Evolutionary conservation across 2,888 invertebrate species (phyloP).

Genomic region (Caenorhabditis panamensis): DNA sequence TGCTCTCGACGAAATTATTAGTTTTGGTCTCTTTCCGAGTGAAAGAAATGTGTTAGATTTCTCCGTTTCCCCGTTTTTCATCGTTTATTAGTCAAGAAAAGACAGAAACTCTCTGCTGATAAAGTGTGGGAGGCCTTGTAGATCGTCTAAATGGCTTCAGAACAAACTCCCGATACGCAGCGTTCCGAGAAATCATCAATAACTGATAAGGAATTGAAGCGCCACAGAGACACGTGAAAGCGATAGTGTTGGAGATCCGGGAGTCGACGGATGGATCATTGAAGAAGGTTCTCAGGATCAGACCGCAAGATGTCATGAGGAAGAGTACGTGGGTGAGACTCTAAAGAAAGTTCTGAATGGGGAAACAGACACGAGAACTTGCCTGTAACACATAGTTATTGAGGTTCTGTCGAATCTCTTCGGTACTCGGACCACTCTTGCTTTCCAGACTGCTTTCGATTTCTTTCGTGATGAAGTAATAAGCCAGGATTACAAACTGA

Average conservation of each 20-base stretch:
- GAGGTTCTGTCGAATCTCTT: background rate
- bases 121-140: too few relatives aligned
- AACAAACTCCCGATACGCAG: background rate
- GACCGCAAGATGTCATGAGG: background rate
- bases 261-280: constrained; percentile 2
- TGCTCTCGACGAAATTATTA: too few relatives aligned
- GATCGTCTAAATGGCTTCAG: too few relatives aligned
- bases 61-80: too few relatives aligned
- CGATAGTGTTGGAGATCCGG: background rate
- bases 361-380: background rate
- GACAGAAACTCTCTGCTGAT: too few relatives aligned
- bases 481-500: background rate
- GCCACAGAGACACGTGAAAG: background rate
- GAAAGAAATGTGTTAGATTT: too few relatives aligned
- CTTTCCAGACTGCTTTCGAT: background rate
- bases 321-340: background rate
- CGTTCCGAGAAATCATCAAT: constrained; percentile 2
- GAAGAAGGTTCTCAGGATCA: background rate
- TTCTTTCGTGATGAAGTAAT: background rate
- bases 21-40: too few relatives aligned
- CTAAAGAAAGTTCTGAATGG: too few relatives aligned
- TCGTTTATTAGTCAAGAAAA: too few relatives aligned
- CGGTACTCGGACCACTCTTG: background rate
- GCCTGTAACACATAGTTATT: background rate
- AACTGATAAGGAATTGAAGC: background rate